These are phyloP conservation scores for Mola mola DNA, from an alignment of 2,113 vertebrate species.

Conservation along the genomic window DNA sequence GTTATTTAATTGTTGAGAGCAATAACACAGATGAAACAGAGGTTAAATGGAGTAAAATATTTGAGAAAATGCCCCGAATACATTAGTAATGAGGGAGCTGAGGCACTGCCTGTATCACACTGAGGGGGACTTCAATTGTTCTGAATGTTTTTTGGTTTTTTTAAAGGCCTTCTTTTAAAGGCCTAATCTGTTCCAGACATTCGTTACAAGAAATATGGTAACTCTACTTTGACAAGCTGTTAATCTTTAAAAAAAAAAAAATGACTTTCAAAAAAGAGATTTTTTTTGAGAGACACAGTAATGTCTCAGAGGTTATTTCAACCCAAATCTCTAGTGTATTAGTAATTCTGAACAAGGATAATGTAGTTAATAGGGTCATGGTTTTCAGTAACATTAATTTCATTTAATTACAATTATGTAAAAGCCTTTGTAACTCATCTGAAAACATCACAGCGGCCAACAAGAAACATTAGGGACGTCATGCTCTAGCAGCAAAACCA, in stretches of 20 bases:
- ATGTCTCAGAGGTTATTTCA: neutral
- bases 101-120: slow-evolving; percentile 1
- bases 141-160: slow-evolving; percentile 39
- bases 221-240: slow-evolving; percentile 13
- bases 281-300: neutral
- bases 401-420: slow-evolving; percentile 2
- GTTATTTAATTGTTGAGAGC: neutral
- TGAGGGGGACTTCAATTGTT: slow-evolving; percentile 37
- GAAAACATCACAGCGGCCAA: slow-evolving; percentile 39
- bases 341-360: neutral
- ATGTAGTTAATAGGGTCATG: neutral
- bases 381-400: neutral
- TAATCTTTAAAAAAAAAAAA: slow-evolving; percentile 12
- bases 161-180: slow-evolving; percentile 43
- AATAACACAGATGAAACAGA: neutral
- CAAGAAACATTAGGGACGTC: slow-evolving; percentile 49
- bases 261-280: slow-evolving; percentile 27
- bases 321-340: neutral
- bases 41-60: slow-evolving; percentile 8
- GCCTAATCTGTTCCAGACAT: slow-evolving; percentile 36
- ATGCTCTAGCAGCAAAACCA: slow-evolving; percentile 66
- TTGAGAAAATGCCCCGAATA: slow-evolving; percentile 21
- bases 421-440: slow-evolving; percentile 46
- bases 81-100: slow-evolving; percentile 7
- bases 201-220: slow-evolving; percentile 18